phyloP scores from a whole-genome alignment of 1,140 invertebrate species.

The Melipona quadrifasciata region DNA sequence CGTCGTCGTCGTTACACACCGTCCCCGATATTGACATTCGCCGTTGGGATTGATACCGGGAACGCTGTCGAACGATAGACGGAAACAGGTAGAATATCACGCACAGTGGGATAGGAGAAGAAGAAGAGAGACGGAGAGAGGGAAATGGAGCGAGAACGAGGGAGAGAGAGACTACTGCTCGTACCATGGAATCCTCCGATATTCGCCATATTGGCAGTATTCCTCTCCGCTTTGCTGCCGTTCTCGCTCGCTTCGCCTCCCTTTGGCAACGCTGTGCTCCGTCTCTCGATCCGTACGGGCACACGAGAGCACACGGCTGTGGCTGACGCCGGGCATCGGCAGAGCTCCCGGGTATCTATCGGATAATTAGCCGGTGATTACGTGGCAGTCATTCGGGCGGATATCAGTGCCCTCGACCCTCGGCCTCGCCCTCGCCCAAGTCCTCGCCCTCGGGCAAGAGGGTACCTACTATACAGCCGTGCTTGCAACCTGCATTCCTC shows the following conservation, averaged over 20 bases:
- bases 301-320: slow-evolving; percentile 56
- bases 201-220: slow-evolving; percentile 66
- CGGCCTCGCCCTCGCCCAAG: slow-evolving; percentile 58
- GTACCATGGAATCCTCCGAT: slow-evolving; percentile 50
- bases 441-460: slow-evolving; percentile 62
- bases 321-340: slow-evolving; percentile 67
- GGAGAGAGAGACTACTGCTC: slow-evolving; percentile 24
- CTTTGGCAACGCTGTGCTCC: slow-evolving; percentile 44
- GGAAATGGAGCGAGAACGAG: neutral
- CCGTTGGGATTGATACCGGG: slow-evolving; percentile 42
- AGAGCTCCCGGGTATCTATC: slow-evolving; percentile 77
- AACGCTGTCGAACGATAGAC: slow-evolving; percentile 9
- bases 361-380: slow-evolving; percentile 82
- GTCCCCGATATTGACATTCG: slow-evolving; percentile 54
- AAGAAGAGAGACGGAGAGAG: neutral
- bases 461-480: slow-evolving; percentile 30
- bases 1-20: slow-evolving; percentile 10
- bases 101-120: neutral
- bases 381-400: slow-evolving; percentile 78
- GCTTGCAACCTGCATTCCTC: slow-evolving; percentile 52
- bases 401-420: slow-evolving; percentile 76
- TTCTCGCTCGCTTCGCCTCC: slow-evolving; percentile 59
- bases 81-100: neutral
- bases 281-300: slow-evolving; percentile 45
- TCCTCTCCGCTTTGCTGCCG: slow-evolving; percentile 60